Percentiles rank a stretch among this genome's conserved stretches.
Evolutionary conservation across 2,797 vertebrate species (phyloP).

Genomic region (Ceyx erithaca): DNA sequence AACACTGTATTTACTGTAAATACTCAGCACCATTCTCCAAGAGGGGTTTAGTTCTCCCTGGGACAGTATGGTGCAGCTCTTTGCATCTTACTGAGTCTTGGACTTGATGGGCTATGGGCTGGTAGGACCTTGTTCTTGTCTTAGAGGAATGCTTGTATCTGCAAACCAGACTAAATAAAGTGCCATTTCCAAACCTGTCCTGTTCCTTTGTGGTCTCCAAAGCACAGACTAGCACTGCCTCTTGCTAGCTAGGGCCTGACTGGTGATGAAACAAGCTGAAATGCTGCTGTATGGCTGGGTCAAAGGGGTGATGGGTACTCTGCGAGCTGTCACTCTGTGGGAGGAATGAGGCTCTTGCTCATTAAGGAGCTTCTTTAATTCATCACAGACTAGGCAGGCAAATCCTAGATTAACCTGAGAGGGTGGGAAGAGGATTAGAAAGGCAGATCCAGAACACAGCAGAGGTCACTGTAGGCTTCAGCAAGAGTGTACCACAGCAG

Average conservation of each 20-base stretch:
- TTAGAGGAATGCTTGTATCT: background rate
- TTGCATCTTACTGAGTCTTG: background rate
- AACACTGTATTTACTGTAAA: background rate
- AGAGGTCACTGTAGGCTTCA: fast-evolving
- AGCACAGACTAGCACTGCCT: background rate
- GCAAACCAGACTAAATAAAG: conserved; percentile 34
- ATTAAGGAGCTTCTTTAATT: conserved; percentile 48
- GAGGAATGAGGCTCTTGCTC: background rate
- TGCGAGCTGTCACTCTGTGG: background rate
- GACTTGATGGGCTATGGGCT: background rate
- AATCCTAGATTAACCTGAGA: conserved; percentile 67
- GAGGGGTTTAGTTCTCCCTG: background rate
- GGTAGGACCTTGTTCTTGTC: background rate
- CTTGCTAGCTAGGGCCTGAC: background rate
- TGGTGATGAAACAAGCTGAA: background rate
- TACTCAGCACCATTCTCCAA: background rate
- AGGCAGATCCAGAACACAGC: background rate
- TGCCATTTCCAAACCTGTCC: background rate
- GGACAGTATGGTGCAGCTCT: background rate
- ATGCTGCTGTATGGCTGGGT: background rate
- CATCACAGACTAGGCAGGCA: conserved; percentile 28
- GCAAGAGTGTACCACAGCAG: fast-evolving
- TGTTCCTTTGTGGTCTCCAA: background rate
- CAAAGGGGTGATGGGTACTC: background rate
- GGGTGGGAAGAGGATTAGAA: conserved; percentile 58